These are phyloP conservation scores for Drosophila lowei DNA, from an alignment of 1,140 invertebrate genomes.

Conservation along the genomic window DNA sequence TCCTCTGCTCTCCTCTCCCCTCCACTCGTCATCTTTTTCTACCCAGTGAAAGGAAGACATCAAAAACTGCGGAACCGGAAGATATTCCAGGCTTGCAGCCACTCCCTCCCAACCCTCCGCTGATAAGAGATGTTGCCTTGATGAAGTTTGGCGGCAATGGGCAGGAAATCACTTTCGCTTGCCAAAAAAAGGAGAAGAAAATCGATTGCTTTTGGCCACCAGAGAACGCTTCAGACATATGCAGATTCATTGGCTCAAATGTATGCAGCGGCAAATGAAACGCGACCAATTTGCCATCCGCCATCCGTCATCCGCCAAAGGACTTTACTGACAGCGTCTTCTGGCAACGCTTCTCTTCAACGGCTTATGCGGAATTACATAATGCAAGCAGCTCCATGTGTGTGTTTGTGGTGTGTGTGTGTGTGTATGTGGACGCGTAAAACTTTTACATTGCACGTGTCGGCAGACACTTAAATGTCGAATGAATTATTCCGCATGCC, in stretches of 20 bases:
- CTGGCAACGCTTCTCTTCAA: conserved; percentile 31
- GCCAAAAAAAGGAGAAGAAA: conserved; percentile 33
- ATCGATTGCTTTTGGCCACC: conserved; percentile 67
- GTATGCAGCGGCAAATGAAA: conserved; percentile 54
- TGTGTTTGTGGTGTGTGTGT: conserved; percentile 28
- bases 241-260: conserved; percentile 55
- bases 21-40: not conserved
- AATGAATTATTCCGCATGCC: conserved; percentile 78
- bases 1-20: not conserved
- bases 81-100: conserved; percentile 64
- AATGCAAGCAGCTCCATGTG: conserved; percentile 37
- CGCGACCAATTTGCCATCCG: conserved; percentile 53
- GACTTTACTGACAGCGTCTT: conserved; percentile 35
- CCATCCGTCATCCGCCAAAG: conserved; percentile 4
- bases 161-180: conserved; percentile 61
- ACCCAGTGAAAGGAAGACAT: conserved; percentile 62
- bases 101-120: conserved; percentile 3
- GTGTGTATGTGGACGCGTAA: conserved; percentile 45
- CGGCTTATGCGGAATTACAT: conserved; percentile 41
- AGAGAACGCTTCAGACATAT: conserved; percentile 59
- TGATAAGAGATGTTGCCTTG: conserved; percentile 58
- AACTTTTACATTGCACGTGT: conserved; percentile 72
- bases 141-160: conserved; percentile 53
- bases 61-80: conserved; percentile 72
- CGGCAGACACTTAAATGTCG: conserved; percentile 73